Evolutionary conservation across 1,140 invertebrate genomes (phyloP).

Genomic region (Ptiloglossa arizonensis): DNA sequence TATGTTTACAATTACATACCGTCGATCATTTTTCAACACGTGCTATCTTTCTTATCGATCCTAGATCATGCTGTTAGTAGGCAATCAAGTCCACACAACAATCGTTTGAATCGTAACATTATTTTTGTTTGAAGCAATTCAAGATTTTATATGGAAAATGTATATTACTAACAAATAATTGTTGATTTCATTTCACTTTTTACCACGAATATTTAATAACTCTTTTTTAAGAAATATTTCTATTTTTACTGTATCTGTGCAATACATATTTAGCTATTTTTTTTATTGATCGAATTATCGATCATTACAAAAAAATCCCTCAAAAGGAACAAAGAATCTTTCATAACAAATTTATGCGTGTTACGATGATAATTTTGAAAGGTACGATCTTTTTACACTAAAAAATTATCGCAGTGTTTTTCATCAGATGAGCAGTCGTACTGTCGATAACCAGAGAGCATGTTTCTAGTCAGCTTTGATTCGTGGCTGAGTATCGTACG

Average conservation of each 20-base stretch:
- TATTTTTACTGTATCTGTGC: neutral
- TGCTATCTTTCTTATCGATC: neutral
- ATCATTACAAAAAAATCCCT: no score
- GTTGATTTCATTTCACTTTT: no score
- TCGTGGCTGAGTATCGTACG: conserved; percentile 19
- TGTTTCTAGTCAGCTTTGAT: neutral
- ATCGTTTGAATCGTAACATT: neutral
- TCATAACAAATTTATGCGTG: no score
- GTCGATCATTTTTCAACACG: neutral
- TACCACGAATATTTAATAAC: neutral
- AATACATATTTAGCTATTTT: no score
- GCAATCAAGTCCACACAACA: neutral
- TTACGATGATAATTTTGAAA: no score
- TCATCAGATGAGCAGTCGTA: neutral
- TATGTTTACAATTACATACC: neutral
- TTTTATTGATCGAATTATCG: no score
- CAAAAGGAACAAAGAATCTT: no score
- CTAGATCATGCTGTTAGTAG: neutral
- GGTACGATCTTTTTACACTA: neutral
- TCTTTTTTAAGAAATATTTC: neutral
- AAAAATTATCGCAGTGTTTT: neutral
- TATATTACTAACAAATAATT: neutral
- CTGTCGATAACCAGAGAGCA: neutral
- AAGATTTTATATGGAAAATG: neutral
- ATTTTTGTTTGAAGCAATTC: neutral